Evolutionary conservation across 2,888 invertebrate genomes (phyloP), one percentile per base, ranked within the genome.

Genomic region (Synanthedon tipuliformis): DNA sequence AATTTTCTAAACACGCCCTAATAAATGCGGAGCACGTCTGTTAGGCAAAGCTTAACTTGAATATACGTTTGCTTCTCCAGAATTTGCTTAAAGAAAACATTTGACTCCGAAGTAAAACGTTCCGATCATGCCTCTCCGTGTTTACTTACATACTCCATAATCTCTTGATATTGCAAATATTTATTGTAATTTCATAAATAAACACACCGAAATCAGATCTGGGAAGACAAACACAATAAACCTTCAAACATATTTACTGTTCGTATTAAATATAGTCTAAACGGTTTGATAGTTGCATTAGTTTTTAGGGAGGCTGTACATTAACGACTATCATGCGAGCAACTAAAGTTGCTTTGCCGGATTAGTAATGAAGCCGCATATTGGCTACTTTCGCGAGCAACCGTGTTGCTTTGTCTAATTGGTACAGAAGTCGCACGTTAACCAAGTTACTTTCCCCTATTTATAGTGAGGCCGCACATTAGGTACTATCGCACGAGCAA

Each of bases 141-240:
- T 34, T 34, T 34, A 45, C 45, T n/a, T 45, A 45, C 45, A 45
- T 45, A 45, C 13, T 45, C 45, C 13, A 45, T 13, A 45, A 45
- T 45, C 13, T 45, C 13, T 12, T 45, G 45, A 13, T 12, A 13
- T 27, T 49, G 15, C 34, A 41, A 52, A 56, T 54, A 56, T 56
- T 54, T 27, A 52, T 54, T 23, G 50, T 51, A 48, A 55, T 50
- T 52, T 51, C 51, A 50, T 49, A 13, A 50, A 51, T 51, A 56
- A 52, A 56, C 56, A 54, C 41, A 11, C 52, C 45, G 54, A 52
- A 54, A 55, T 52, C 54, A 52, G 54, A 56, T 56, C 52, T 52
- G 13, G 16, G 49, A 48, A 41, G 41, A 48, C 50, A 51, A 55
- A 56, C 48, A 50, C 15, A n/a, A 45, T 45, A 45, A 34, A 45